Evolutionary conservation across 2,113 vertebrate species (phyloP), one percentile per base, ranked within the genome.

Genomic region (Brachionichthys hirsutus): DNA sequence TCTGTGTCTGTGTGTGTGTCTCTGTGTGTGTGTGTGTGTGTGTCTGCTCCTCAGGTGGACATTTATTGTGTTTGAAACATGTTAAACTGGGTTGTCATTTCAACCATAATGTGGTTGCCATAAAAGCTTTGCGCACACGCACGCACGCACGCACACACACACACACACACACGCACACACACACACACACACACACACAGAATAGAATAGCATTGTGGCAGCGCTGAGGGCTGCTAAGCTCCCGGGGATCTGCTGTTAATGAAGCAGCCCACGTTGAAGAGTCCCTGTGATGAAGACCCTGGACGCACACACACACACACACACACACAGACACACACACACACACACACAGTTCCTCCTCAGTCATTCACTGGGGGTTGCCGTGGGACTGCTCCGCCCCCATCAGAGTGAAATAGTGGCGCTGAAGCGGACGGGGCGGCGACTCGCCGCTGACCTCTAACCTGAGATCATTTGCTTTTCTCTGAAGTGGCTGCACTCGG

Each of bases 201-300:
- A 12, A 48, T 77, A 55, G 60, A 82, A 78, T 73, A 80, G 73
- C 67, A 71, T 76, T 77, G 77, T 84, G 77, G 77, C 82, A 72
- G 64, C 50, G 57, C 68, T 83, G 79, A 84, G 67, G 77, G 46
- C 63, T 77, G 70, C 73, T 70, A 82, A 87, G 73, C 67, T 80
- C 73, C 9, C 8, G 3, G 38, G 69, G 76, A 64, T 55, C 30
- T 16, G 44, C 66, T 77, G 62, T 73, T 89, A 86, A 89, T 88
- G 73, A 86, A 85, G 85, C 83, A 60, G 67, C 66, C 13, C 42
- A 63, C 78, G 78, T 85, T 58, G 64, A 75, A 76, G 71, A 73
- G 70, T 77, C 64, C 49, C 58, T 56, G 48, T 84, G 77, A 81
- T 84, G 59, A 83, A 81, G 72, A 70, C 69, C 35, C 55, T 36